These are phyloP conservation scores for Argyra leucocephala DNA, from an alignment of 2,888 invertebrate species.

Conservation along the genomic window DNA sequence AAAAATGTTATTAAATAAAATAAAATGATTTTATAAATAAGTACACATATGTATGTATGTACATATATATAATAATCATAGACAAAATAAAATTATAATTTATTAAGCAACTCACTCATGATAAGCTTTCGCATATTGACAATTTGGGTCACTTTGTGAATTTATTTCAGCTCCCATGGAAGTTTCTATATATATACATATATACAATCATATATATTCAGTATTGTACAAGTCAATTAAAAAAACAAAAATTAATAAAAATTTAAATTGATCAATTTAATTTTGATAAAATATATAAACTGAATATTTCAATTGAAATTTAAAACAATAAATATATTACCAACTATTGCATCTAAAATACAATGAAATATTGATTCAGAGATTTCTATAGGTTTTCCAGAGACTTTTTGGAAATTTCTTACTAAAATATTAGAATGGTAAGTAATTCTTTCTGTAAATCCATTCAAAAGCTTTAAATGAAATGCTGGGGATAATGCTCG, in stretches of 20 bases:
- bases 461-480: slow-evolving; percentile 63
- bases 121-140: slow-evolving; percentile 60
- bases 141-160: slow-evolving; percentile 54
- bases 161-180: slow-evolving; percentile 68
- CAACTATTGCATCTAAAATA: slow-evolving; percentile 53
- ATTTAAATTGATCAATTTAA: too few relatives aligned
- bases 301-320: too few relatives aligned
- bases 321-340: slow-evolving; percentile 34
- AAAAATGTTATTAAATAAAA: background rate
- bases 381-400: slow-evolving; percentile 26
- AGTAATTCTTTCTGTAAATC: slow-evolving; percentile 57
- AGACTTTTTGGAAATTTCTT: slow-evolving; percentile 33
- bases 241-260: too few relatives aligned
- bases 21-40: background rate
- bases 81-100: background rate
- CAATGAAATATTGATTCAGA: slow-evolving; percentile 54
- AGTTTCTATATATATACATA: slow-evolving; percentile 51
- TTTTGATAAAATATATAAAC: too few relatives aligned
- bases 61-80: background rate
- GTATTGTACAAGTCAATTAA: background rate
- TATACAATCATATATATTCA: too few relatives aligned
- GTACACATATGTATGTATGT: background rate
- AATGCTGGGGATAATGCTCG: slow-evolving; percentile 67
- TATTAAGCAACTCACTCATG: slow-evolving; percentile 51
- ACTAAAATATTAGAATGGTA: slow-evolving; percentile 51